These are phyloP conservation scores for Diabrotica balteata DNA, from an alignment of 2,888 invertebrate species.

Conservation along the genomic window DNA sequence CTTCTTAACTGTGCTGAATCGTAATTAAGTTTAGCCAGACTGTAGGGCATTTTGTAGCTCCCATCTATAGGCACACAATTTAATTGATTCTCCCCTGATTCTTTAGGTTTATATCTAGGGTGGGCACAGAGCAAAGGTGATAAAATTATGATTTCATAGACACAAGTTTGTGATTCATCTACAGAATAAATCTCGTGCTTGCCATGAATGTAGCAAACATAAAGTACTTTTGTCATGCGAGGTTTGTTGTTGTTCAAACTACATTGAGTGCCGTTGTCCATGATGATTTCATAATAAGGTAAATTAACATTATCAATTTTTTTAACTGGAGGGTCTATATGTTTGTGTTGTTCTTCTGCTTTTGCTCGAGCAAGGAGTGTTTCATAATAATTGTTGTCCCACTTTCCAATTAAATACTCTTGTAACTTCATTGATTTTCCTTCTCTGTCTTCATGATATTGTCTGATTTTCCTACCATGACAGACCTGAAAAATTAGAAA, in stretches of 20 bases:
- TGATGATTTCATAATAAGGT: slow-evolving; percentile 87
- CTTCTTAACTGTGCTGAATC: slow-evolving; percentile 75
- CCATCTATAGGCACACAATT: slow-evolving; percentile 74
- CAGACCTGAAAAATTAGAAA: slow-evolving; percentile 73
- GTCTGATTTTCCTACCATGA: slow-evolving; percentile 88
- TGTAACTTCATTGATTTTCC: slow-evolving; percentile 82
- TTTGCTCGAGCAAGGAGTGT: slow-evolving; percentile 64
- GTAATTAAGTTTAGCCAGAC: slow-evolving; percentile 73
- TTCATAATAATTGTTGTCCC: slow-evolving; percentile 72
- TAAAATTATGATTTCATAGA: slow-evolving; percentile 91
- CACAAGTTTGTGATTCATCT: slow-evolving; percentile 92
- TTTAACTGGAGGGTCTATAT: slow-evolving; percentile 62
- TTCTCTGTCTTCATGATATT: slow-evolving; percentile 95
- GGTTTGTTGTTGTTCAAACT: slow-evolving; percentile 85
- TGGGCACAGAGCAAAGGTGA: slow-evolving; percentile 88
- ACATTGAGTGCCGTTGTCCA: slow-evolving; percentile 90
- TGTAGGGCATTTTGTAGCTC: slow-evolving; percentile 75
- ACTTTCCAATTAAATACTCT: slow-evolving; percentile 85
- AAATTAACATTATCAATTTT: slow-evolving; percentile 88
- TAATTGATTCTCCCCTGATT: slow-evolving; percentile 78
- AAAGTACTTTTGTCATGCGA: slow-evolving; percentile 80
- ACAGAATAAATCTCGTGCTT: slow-evolving; percentile 92
- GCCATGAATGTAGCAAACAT: slow-evolving; percentile 88
- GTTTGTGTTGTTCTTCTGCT: slow-evolving; percentile 63
- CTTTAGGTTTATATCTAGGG: slow-evolving; percentile 84